Conservation (phyloP, 2,888 invertebrate genomes). For the Drosophila setosimentum region DNA sequence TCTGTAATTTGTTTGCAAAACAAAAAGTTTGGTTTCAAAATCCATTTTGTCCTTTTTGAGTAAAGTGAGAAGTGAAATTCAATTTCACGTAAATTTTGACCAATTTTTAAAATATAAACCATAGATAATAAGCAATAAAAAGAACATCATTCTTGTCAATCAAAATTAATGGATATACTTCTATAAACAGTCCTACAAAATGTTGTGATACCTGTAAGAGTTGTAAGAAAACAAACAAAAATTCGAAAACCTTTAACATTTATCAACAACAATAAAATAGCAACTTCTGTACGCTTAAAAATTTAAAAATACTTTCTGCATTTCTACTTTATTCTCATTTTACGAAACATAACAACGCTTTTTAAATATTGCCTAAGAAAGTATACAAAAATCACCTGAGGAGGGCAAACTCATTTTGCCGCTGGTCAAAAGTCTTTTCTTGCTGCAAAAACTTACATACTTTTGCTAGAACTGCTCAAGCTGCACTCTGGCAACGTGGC, state of each 20-base stretch:
- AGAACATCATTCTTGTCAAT: too few species aligned
- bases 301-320: background rate
- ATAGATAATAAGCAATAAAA: background rate
- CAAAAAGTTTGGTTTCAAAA: background rate
- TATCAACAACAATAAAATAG: background rate
- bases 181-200: background rate
- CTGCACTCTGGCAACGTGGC: slow-evolving; percentile 48
- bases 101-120: too few species aligned
- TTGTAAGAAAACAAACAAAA: background rate
- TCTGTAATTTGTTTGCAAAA: background rate
- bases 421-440: slow-evolving; percentile 41
- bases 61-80: background rate
- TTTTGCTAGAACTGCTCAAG: slow-evolving; percentile 34
- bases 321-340: background rate
- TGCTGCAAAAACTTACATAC: slow-evolving; percentile 21
- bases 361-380: background rate
- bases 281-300: background rate
- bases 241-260: background rate
- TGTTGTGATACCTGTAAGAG: background rate
- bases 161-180: too few species aligned
- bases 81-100: background rate
- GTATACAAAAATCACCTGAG: slow-evolving; percentile 5
- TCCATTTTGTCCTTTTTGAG: too few species aligned
- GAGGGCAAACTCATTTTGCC: slow-evolving; percentile 25
- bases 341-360: background rate